Base-by-base conservation (phyloP, 2,113 vertebrate species). In the Lepus timidus region DNA sequence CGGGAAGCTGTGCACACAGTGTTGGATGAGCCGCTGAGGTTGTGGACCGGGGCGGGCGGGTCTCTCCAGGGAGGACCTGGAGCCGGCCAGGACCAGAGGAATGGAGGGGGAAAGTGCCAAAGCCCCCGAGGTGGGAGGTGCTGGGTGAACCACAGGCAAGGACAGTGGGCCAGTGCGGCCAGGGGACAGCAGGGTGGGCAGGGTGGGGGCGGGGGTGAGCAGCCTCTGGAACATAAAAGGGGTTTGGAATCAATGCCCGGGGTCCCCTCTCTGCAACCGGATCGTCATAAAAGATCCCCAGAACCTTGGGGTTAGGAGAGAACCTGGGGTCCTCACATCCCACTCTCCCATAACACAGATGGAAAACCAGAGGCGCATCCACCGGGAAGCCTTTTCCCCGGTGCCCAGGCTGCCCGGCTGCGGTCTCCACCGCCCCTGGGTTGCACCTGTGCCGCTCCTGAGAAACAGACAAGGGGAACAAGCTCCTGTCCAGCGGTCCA, bases 141-240 rank as follows among this genome's bases (percentile, higher is more conserved):
- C 2, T 20, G 39, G 44, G 39, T 14, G 29, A 86, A 51, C 12
- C 4, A 23, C 29, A 51, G 62, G n/a, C 80, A 33, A 9, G 1
- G 17, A 33, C 25, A 33, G 73, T 4, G 1, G 20, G 25, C 11
- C 12, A 20, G 29, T 3, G 27, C 4, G 22, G 49, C 25, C 12
- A 19, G 4, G 22, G 39, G 27, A 29, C n/a, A 33, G 27, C 10
- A 7, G 31, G 73, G 4, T 11, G 6, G n/a, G 61, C 33, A 1
- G 27, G 12, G 19, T 58, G 4, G 55, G 55, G 55, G 55, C 55
- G 14, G 36, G 4, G 16, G 65, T 6, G 51, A 51, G 74, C 67
- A 31, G 9, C 17, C 0, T 0, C 9, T 4, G 19, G 22, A 20
- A 29, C 31, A 11, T 22, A 29, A 6, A 4, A 22, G 36, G 85